Evolutionary conservation across 2,888 invertebrate genomes (phyloP), one percentile per base, ranked within the genome.

Genomic region (Xylota sylvarum): DNA sequence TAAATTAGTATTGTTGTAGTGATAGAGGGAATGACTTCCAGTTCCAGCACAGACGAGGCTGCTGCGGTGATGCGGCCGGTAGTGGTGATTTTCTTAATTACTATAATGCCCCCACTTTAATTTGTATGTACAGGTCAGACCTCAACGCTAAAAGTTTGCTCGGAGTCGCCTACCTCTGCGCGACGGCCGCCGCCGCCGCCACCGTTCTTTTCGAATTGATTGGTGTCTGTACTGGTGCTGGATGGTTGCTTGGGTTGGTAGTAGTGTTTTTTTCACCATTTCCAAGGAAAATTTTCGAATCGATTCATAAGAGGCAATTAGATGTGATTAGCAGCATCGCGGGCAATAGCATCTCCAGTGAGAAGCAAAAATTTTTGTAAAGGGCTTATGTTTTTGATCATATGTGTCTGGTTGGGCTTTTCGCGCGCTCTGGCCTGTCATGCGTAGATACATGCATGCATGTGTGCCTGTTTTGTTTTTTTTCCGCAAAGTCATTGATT

Each of bases 21-120:
- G 52, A 62, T 78, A 62, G 72, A 52, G 72, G 50, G n/a, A n/a
- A 48, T 52, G 70, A 56, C 37, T 73, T 55, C 7, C 35, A 52
- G 43, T n/a, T n/a, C 46, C 6, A 10, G 3, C 27, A 14, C 19
- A 52, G 67, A 46, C 43, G 30, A 10, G 52, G 7, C 19, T 50
- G 43, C 32, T 10, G 10, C 48, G 48, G 12, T 12, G 35, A 10
- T 32, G 56, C 19, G 56, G 30, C 14, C 50, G 35, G 72, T 64
- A 62, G 79, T 80, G 67, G 80, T 80, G 65, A 84, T 84, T 84
- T 84, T 79, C 79, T 84, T 84, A 84, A 84, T 84, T 84, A 84
- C 83, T 84, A 84, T 84, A 84, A 84, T 79, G 83, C 79, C 67
- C 74, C 48, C 67, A 62, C 64, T 73, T 83, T 79, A 78, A 83